Conservation (phyloP, 2,888 invertebrate genomes). For the Polyommatus icarus region DNA sequence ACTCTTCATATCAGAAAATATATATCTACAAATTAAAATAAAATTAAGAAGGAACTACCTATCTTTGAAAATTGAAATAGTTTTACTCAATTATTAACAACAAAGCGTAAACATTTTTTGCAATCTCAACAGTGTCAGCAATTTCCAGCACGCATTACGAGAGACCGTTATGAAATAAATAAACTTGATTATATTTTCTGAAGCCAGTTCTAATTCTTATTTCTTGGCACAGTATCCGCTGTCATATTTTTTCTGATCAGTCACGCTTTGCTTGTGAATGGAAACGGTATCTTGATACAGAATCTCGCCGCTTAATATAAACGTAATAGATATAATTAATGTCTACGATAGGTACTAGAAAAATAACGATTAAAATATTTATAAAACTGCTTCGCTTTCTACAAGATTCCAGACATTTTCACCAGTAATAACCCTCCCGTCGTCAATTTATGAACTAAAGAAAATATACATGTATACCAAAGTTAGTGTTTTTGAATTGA, state of each 20-base stretch:
- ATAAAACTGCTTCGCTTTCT: conserved; percentile 1
- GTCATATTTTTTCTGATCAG: conserved; percentile 28
- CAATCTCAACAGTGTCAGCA: conserved; percentile 24
- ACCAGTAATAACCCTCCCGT: neutral
- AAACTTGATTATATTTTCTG: conserved; percentile 30
- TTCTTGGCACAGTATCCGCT: conserved; percentile 23
- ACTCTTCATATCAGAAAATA: neutral
- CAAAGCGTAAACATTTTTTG: conserved; percentile 10
- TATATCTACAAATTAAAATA: neutral
- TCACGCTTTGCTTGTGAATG: conserved; percentile 32
- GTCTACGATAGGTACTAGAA: conserved; percentile 6
- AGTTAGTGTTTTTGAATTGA: too few relatives aligned
- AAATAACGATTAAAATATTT: neutral
- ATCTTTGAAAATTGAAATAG: neutral
- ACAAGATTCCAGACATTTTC: neutral
- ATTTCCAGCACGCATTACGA: conserved; percentile 29
- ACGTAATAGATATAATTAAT: conserved; percentile 28
- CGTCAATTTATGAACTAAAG: neutral
- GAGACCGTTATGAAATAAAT: conserved; percentile 30
- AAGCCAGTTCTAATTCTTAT: conserved; percentile 27
- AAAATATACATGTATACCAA: neutral
- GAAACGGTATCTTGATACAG: conserved; percentile 33
- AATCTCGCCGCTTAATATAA: conserved; percentile 20
- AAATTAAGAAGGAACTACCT: neutral
- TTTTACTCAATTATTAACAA: conserved; percentile 26